Evolutionary conservation across 2,888 invertebrate species (phyloP).

Genomic region (Callyntrura sp.): DNA sequence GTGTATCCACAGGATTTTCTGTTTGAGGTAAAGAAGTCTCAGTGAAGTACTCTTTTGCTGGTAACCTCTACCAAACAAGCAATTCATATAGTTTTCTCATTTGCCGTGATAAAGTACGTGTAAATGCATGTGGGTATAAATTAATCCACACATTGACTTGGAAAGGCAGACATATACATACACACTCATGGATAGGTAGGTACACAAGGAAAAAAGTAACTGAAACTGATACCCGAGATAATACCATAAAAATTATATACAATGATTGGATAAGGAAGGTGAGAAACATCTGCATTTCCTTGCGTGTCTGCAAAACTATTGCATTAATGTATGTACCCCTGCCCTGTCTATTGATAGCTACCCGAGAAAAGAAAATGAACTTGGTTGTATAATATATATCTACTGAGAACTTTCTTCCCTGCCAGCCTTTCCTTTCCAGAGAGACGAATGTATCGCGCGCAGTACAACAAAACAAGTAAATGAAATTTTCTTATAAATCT

Average conservation of each 20-base stretch:
- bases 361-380: not conserved
- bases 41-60: too few species aligned
- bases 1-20: too few species aligned
- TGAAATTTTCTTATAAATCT: conserved; percentile 74
- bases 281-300: conserved; percentile 52
- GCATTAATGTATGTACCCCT: not conserved
- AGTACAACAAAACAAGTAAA: conserved; percentile 57
- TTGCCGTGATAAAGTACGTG: too few species aligned
- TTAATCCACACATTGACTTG: not conserved
- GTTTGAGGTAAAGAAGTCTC: too few species aligned
- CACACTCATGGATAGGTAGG: not conserved
- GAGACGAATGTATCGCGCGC: not conserved
- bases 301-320: not conserved
- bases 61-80: too few species aligned
- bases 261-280: not conserved
- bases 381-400: too few species aligned
- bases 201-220: not conserved
- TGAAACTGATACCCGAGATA: not conserved
- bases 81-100: too few species aligned
- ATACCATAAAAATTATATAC: conserved; percentile 5
- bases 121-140: too few species aligned
- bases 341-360: not conserved
- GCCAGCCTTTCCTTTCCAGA: not conserved
- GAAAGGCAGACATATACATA: not conserved
- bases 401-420: not conserved